Base-by-base conservation (phyloP, 2,888 invertebrate genomes). In the Lasioglossum morio region DNA sequence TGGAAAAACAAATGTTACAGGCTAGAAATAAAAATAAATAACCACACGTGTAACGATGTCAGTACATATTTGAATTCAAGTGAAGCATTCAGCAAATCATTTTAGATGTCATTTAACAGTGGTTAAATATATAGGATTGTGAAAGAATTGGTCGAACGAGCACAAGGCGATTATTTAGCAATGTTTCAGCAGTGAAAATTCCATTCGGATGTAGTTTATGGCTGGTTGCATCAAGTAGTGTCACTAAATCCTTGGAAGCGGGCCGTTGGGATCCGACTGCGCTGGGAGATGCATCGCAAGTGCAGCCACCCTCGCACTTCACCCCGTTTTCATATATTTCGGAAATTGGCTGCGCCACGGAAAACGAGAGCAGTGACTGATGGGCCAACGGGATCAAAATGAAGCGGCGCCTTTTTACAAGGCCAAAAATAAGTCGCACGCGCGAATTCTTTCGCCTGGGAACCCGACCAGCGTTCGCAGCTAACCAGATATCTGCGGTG, bases 341-440 rank as follows among this genome's bases (percentile, higher is more conserved):
- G 72, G 14, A 63, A 72, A 76, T 81, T 69, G 60, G 23, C 57
- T 19, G 53, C 34, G 75, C 10, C 0, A 14, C 12, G 19, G 57
- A 43, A n/a, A 43, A 23, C 30, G 10, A 34, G 4, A 57, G 74
- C 48, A 43, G 72, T 72, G 74, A 75, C 77, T 37, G 37, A 66
- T 69, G 48, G 53, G 37, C 1, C 1, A 46, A 53, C 43, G 34
- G 53, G 75, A 80, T 77, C 19, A 66, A 79, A 86, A 78, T 4
- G 66, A 81, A 70, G 66, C 76, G 77, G 82, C 74, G 84, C 69
- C 76, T 82, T 78, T 81, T 86, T 81, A 76, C 77, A n/a, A 4
- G 10, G 85, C 80, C 84, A 81, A 82, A 88, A 91, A 91, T 91
- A 89, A 90, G 40, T 87, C 77, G 76, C 74, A 8, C 53, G 23